Base-by-base conservation (phyloP, 2,797 vertebrate genomes). In the Gastrophryne carolinensis region DNA sequence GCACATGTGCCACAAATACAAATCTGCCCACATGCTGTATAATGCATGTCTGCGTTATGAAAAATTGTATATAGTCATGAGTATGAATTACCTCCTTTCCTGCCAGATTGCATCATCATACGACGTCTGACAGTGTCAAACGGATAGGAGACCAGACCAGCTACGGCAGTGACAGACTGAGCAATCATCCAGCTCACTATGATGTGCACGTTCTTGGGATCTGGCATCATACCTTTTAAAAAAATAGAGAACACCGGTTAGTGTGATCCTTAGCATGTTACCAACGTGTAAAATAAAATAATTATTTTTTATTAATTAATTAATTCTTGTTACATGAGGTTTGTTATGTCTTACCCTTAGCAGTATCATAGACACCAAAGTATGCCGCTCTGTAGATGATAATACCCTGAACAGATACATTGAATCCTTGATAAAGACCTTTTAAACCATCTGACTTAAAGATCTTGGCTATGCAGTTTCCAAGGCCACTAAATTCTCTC, bases 61-160 rank as follows among this genome's bases (percentile, higher is more conserved):
- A n/a, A n/a, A n/a, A n/a, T n/a, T n/a, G n/a, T n/a, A n/a, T 52
- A 9, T 52, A 9, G 17, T 17, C 5, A 21, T 21, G 49, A 21
- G 17, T n/a, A n/a, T n/a, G n/a, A 13, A 94, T 95, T 89, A 97
- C 98, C 96, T 94, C 93, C 94, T 92, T 95, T 99, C 78, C 98
- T 93, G 79, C 98, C 98, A 15, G 98, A 99, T 91, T 99, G 98
- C 98, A 99, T 99, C 98, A 99, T 99, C 98, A 99, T 99, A 86
- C 98, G 93, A 91, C 98, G 96, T 73, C 98, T 93, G 82, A 99
- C 98, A 0, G 98, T 99, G 88, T 99, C 98, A 44, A 99, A 98
- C 57, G 98, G 98, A 76, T 99, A 99, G 41, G 98, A 99, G 80
- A 96, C 83, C 58, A 99, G 82, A 47, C 98, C 98, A 0, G 98